These are phyloP conservation scores for Monoplex corrugatus DNA, from an alignment of 2,888 invertebrate genomes.

Conservation along the genomic window DNA sequence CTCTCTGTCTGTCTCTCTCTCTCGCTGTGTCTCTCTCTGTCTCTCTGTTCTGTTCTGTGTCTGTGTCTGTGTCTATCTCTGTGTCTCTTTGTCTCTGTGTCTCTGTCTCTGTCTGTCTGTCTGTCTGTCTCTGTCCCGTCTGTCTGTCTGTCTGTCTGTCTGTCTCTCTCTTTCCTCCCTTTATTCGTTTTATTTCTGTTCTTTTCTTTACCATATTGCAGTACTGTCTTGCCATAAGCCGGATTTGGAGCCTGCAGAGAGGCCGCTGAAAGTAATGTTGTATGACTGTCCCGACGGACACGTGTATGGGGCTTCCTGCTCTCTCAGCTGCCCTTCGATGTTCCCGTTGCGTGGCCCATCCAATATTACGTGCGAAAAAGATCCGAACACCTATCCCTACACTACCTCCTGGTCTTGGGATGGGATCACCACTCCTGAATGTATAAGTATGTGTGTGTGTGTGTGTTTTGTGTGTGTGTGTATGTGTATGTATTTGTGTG, in stretches of 20 bases:
- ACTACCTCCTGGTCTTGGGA: constrained; percentile 14
- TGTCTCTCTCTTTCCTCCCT: too few relatives aligned
- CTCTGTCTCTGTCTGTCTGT: too few relatives aligned
- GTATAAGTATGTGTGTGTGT: background rate
- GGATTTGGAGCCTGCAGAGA: background rate
- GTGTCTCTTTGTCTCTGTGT: too few relatives aligned
- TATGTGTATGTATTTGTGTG: too few relatives aligned
- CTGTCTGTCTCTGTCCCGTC: too few relatives aligned
- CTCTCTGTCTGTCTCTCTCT: too few relatives aligned
- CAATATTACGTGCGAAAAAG: constrained; percentile 36
- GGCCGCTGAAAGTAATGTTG: background rate
- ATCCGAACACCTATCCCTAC: background rate
- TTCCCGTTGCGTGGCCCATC: constrained; percentile 21
- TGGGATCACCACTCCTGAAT: background rate
- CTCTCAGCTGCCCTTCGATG: constrained; percentile 32
- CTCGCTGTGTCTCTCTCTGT: too few relatives aligned
- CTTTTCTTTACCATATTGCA: too few relatives aligned
- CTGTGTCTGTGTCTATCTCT: too few relatives aligned
- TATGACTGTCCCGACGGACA: constrained; percentile 38
- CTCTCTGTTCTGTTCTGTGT: too few relatives aligned
- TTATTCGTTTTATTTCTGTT: too few relatives aligned
- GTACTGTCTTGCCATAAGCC: background rate
- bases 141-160: too few relatives aligned
- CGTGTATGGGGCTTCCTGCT: constrained; percentile 37
- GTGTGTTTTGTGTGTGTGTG: background rate